A percentile compares a stretch with the other conserved stretches of the same genome.
These are phyloP conservation scores for Hydriomena furcata DNA, from an alignment of 2,888 invertebrate genomes.

Conservation along the genomic window DNA sequence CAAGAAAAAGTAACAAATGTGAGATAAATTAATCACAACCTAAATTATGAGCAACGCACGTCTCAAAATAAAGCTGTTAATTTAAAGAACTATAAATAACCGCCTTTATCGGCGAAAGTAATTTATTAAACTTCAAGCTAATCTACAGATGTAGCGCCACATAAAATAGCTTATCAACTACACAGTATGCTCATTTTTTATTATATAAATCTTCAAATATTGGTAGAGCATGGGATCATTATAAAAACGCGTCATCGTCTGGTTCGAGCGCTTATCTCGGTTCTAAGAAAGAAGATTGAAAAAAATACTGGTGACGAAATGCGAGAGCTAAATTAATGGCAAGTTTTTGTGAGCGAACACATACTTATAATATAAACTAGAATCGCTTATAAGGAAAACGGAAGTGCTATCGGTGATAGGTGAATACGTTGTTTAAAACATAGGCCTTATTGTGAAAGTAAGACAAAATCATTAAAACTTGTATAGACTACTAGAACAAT, in stretches of 20 bases:
- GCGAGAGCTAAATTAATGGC: conserved; percentile 46
- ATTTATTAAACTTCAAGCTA: conserved; percentile 42
- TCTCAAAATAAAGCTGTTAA: conserved; percentile 36
- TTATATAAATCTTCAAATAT: conserved; percentile 43
- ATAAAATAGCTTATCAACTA: conserved; percentile 48
- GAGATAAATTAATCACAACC: conserved; percentile 28
- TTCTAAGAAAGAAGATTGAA: conserved; percentile 61
- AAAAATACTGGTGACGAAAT: conserved; percentile 51
- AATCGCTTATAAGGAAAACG: conserved; percentile 11
- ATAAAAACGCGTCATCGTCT: conserved; percentile 54
- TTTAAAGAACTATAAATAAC: conserved; percentile 34
- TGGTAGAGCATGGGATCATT: conserved; percentile 51
- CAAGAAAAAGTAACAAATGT: conserved; percentile 36
- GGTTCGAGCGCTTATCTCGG: conserved; percentile 52
- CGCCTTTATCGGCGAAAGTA: conserved; percentile 28
- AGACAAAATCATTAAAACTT: conserved; percentile 38
- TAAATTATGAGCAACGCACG: conserved; percentile 19
- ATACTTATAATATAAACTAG: conserved; percentile 12
- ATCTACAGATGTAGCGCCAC: conserved; percentile 44
- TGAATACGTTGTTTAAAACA: conserved; percentile 13
- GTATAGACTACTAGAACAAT: conserved; percentile 37
- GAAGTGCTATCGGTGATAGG: conserved; percentile 10
- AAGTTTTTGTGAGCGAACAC: conserved; percentile 32
- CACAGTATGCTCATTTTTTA: conserved; percentile 38
- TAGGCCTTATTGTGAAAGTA: conserved; percentile 44